Evolutionary conservation across 1,140 invertebrate genomes (phyloP).

Genomic region (Drosophila tani): DNA sequence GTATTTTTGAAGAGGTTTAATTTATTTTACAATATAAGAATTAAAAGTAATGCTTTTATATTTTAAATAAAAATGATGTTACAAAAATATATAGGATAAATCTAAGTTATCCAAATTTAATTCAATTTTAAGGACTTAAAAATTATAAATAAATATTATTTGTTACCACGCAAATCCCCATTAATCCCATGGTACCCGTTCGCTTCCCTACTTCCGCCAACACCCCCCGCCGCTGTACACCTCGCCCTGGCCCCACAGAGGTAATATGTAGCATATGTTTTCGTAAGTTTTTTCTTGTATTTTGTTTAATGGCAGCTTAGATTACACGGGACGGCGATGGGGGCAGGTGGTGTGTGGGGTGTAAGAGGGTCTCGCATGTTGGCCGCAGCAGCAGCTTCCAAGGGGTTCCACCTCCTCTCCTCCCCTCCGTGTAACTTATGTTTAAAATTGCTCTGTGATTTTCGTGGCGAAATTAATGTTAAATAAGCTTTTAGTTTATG

Average conservation of each 20-base stretch:
- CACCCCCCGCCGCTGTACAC: constrained; percentile 44
- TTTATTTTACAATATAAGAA: background rate
- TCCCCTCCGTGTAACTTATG: constrained; percentile 70
- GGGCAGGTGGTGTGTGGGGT: constrained; percentile 32
- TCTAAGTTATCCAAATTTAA: background rate
- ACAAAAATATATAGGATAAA: no score
- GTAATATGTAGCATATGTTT: constrained; percentile 84
- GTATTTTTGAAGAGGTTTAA: background rate
- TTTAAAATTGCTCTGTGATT: constrained; percentile 82
- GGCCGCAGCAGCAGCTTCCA: constrained; percentile 52
- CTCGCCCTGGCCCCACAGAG: constrained; percentile 48
- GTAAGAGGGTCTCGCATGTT: constrained; percentile 63
- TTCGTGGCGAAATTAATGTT: constrained; percentile 84
- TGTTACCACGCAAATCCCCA: background rate
- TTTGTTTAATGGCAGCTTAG: constrained; percentile 83
- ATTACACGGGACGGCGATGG: constrained; percentile 61
- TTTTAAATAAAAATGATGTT: no score
- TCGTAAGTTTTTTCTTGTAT: constrained; percentile 83
- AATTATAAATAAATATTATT: background rate
- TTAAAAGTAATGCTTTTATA: no score
- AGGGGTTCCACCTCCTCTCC: constrained; percentile 21
- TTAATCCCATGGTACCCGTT: constrained; percentile 13
- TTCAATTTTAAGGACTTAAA: no score
- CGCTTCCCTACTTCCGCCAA: constrained; percentile 29
- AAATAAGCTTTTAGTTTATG: constrained; percentile 84